These are phyloP conservation scores for Invenusta paracnida DNA, from an alignment of 2,888 invertebrate genomes.

Conservation along the genomic window DNA sequence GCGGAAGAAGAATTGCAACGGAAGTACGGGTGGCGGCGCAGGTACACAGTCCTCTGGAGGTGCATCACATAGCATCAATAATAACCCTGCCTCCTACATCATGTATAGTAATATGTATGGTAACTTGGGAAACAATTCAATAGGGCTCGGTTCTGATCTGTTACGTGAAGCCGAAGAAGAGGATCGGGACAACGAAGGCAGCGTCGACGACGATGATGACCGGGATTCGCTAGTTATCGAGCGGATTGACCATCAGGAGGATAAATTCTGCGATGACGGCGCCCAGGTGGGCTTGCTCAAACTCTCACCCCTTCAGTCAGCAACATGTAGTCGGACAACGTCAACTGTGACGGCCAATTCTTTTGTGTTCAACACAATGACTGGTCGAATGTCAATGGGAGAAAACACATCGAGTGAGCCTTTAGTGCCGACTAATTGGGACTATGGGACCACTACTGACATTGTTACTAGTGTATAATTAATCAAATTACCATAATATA, in stretches of 20 bases:
- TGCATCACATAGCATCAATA: too few relatives aligned
- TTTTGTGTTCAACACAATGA: background rate
- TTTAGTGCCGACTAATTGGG: background rate
- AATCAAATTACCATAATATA: background rate
- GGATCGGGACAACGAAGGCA: background rate
- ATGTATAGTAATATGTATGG: too few relatives aligned
- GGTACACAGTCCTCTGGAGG: too few relatives aligned
- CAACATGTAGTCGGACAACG: background rate
- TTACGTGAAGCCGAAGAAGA: background rate
- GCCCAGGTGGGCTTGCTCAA: background rate
- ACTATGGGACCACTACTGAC: background rate
- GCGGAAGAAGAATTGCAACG: background rate
- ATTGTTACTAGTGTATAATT: background rate
- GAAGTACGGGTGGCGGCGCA: background rate
- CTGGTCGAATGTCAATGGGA: too few relatives aligned
- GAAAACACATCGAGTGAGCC: background rate
- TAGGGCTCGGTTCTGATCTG: background rate
- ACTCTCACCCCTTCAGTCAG: background rate
- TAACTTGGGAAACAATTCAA: background rate
- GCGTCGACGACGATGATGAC: background rate
- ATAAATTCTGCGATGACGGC: background rate
- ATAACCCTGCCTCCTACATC: background rate
- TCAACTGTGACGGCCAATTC: background rate
- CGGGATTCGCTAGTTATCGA: background rate
- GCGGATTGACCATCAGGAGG: background rate